Conservation (phyloP, 2,888 invertebrate genomes). For the Digitonthophagus gazella region DNA sequence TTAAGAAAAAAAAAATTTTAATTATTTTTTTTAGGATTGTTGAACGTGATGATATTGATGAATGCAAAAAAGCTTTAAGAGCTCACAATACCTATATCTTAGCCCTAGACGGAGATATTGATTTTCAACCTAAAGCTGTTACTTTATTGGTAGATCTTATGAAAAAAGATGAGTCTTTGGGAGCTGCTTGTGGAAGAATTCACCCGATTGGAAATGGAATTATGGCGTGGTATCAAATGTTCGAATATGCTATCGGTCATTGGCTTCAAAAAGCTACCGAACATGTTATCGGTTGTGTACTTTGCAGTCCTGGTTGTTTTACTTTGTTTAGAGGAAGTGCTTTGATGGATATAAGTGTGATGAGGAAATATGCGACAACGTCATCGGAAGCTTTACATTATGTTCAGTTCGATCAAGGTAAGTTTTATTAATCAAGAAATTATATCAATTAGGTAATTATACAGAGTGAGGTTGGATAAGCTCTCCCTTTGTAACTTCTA, state of each 20-base stretch:
- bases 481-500: too few relatives aligned
- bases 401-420: conserved; percentile 89
- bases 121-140: conserved; percentile 79
- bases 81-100: conserved; percentile 74
- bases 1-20: too few relatives aligned
- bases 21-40: conserved; percentile 38
- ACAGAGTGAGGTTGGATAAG: too few relatives aligned
- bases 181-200: conserved; percentile 86
- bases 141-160: conserved; percentile 78
- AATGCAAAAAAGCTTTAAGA: conserved; percentile 48
- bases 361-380: conserved; percentile 81
- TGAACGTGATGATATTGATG: conserved; percentile 40
- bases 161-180: conserved; percentile 76
- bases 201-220: conserved; percentile 75
- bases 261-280: conserved; percentile 93
- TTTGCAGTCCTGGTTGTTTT: conserved; percentile 91
- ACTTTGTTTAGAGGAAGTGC: conserved; percentile 85
- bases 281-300: conserved; percentile 84
- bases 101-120: conserved; percentile 86
- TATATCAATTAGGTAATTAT: too few relatives aligned
- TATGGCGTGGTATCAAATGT: conserved; percentile 58
- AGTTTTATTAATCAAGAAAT: too few relatives aligned
- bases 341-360: conserved; percentile 86
- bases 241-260: conserved; percentile 90
- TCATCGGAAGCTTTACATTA: conserved; percentile 78